Evolutionary conservation across 1,140 invertebrate genomes (phyloP).

Genomic region (Lineus longissimus): DNA sequence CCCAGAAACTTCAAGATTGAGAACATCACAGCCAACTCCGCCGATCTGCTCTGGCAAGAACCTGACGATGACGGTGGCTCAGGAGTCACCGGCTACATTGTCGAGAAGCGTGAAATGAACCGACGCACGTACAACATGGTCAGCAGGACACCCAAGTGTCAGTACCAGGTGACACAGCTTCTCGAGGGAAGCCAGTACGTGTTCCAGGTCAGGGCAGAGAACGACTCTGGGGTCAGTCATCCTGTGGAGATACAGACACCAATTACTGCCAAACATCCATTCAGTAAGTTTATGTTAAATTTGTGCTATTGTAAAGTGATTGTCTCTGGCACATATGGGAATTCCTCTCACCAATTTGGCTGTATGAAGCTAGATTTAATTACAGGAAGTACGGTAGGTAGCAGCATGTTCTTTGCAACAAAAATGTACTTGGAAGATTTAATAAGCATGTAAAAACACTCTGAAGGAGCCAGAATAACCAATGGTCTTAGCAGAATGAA

Average conservation of each 20-base stretch:
- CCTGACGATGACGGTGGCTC: constrained; percentile 27
- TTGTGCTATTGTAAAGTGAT: background rate
- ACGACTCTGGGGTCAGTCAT: constrained; percentile 92
- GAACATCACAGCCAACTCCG: background rate
- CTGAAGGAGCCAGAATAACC: no score
- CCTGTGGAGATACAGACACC: constrained; percentile 61
- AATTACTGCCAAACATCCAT: constrained; percentile 57
- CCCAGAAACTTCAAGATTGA: constrained; percentile 7
- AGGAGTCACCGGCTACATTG: constrained; percentile 24
- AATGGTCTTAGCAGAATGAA: no score
- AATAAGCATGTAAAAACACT: no score
- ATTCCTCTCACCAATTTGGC: no score
- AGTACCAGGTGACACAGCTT: constrained; percentile 65
- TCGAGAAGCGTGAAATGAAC: constrained; percentile 19
- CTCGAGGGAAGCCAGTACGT: constrained; percentile 78
- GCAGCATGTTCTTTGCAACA: no score
- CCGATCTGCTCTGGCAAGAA: constrained; percentile 18
- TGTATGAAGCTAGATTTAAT: no score
- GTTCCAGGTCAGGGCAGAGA: constrained; percentile 95
- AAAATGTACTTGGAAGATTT: no score
- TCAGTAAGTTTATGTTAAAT: constrained; percentile 26
- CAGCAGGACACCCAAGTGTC: constrained; percentile 63
- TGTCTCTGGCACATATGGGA: background rate
- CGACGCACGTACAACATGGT: constrained; percentile 3
- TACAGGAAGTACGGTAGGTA: no score